Evolutionary conservation across 2,888 invertebrate species (phyloP), one percentile per base, ranked within the genome.

Genomic region (Rapana venosa): DNA sequence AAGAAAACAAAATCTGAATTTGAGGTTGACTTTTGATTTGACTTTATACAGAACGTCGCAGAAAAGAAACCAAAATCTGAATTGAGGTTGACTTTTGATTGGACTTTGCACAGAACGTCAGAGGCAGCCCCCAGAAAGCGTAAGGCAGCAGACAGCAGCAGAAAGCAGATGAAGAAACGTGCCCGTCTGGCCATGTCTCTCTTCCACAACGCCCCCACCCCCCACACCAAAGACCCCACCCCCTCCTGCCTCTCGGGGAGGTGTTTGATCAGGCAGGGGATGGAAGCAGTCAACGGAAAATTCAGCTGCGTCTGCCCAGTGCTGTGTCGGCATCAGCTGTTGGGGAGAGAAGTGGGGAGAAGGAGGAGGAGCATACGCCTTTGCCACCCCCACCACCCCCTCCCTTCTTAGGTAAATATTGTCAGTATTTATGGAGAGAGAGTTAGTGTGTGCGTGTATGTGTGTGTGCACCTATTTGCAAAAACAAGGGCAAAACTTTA

Each of bases 221-320:
- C 36, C 87, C 32, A 26, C 88, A 0, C 56, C 84, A 74, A 85
- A 88, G 79, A 84, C 97, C 86, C 74, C 90, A 79, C 56, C 91
- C 35, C 87, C 92, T 17, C 84, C 13, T 96, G 61, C 70, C 74
- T 5, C 87, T 91, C 96, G 35, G 97, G 93, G 93, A 94, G 77
- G 94, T 94, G 13, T 94, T 94, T 93, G 95, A 95, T 88, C 93
- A 93, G 74, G 61, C 81, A 1, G 83, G 86, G 88, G 94, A 95
- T n/a, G 96, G 96, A 92, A 97, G 97, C 92, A 96, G 97, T 81
- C 97, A 97, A 35, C 94, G 94, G 88, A 93, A 93, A 79, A 94
- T 95, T 56, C 93, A 93, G 47, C 91, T 95, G 30, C 94, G 93
- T 77, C 89, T 94, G 13, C 90, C 94, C n/a, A 86, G 87, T 20